Percentiles rank a stretch among this genome's conserved stretches.
These are phyloP conservation scores for Ranitomeya imitator DNA, from an alignment of 2,113 vertebrate genomes.

Conservation along the genomic window DNA sequence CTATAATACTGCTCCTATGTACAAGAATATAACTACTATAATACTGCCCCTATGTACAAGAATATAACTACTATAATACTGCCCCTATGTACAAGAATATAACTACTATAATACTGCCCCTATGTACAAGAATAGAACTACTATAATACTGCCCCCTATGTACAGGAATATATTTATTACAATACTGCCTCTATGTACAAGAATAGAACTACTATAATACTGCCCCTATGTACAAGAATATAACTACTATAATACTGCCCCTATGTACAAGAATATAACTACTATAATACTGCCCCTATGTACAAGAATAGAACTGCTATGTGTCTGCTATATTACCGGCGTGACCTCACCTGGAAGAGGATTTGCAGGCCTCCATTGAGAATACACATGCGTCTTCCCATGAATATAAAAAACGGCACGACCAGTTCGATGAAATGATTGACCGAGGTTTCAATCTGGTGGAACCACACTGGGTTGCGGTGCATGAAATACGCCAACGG, in stretches of 20 bases:
- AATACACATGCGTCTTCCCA: constrained; percentile 82
- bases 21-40: background rate
- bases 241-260: background rate
- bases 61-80: background rate
- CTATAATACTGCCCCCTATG: background rate
- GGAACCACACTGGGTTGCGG: constrained; percentile 85
- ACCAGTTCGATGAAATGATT: constrained; percentile 91
- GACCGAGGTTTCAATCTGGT: constrained; percentile 81
- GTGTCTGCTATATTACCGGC: background rate
- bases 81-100: background rate
- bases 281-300: background rate
- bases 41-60: background rate
- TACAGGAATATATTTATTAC: background rate
- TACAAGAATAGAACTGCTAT: background rate
- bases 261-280: background rate
- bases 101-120: background rate
- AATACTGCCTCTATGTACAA: background rate
- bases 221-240: background rate
- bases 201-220: constrained; percentile 6
- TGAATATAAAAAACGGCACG: constrained; percentile 84
- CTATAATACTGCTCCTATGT: background rate
- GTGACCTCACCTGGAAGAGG: constrained; percentile 85
- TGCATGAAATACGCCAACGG: constrained; percentile 92
- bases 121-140: background rate
- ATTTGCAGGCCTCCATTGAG: constrained; percentile 83